Percentiles rank a stretch among this genome's conserved stretches.
Evolutionary conservation across 2,888 invertebrate species (phyloP).

Genomic region (Archips xylosteana): DNA sequence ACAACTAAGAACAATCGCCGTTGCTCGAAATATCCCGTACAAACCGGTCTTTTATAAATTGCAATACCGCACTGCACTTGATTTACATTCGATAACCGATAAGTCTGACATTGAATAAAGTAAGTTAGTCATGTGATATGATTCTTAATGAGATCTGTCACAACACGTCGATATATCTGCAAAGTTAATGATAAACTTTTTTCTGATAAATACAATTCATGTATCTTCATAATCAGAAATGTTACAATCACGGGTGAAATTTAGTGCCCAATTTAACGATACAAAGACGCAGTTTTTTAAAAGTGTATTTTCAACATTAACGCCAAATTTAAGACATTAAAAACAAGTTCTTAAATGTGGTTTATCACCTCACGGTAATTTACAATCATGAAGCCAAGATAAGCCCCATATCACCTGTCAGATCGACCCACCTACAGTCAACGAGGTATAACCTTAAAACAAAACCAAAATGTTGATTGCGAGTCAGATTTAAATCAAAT

Average conservation of each 20-base stretch:
- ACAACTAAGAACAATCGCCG: background rate
- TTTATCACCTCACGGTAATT: constrained; percentile 22
- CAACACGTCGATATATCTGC: constrained; percentile 46
- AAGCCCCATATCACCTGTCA: constrained; percentile 22
- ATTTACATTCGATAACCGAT: constrained; percentile 12
- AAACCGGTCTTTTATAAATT: constrained; percentile 11
- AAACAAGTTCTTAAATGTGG: constrained; percentile 1
- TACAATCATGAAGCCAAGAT: constrained; percentile 16
- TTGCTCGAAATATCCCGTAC: background rate
- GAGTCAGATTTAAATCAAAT: constrained; percentile 32
- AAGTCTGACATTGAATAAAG: constrained; percentile 43
- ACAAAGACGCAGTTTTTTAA: too few relatives aligned
- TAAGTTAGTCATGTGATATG: constrained; percentile 45
- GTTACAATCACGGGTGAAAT: background rate
- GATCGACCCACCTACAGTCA: constrained; percentile 7
- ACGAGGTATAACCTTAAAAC: constrained; percentile 24
- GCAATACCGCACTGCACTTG: constrained; percentile 23
- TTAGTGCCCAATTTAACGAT: background rate
- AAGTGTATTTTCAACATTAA: constrained; percentile 4
- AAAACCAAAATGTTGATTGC: constrained; percentile 12
- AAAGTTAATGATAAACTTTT: background rate
- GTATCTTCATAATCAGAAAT: background rate
- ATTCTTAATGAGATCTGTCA: constrained; percentile 51
- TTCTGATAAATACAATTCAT: background rate
- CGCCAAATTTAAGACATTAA: background rate